Percentiles rank a stretch among this genome's conserved stretches.
Evolutionary conservation across 2,888 invertebrate species (phyloP).

Genomic region (Schizotus pectinicornis): DNA sequence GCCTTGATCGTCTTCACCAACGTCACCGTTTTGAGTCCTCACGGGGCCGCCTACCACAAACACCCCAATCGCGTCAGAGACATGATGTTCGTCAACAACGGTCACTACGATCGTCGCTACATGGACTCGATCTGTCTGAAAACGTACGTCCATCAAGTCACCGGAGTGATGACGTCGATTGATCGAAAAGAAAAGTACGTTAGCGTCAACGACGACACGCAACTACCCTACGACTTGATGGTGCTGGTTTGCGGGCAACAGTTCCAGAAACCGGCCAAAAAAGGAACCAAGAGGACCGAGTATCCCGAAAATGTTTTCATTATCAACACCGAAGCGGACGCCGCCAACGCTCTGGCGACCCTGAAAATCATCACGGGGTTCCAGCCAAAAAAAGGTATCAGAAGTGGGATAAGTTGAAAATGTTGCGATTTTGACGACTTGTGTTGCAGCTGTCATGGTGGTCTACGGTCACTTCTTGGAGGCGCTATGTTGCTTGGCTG

Average conservation of each 20-base stretch:
- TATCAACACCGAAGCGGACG: conserved; percentile 66
- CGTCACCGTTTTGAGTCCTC: conserved; percentile 71
- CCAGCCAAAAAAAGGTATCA: conserved; percentile 12
- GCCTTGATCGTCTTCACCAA: conserved; percentile 64
- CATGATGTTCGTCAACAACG: conserved; percentile 62
- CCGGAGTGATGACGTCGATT: conserved; percentile 61
- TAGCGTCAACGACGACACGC: conserved; percentile 57
- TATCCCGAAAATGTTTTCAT: conserved; percentile 68
- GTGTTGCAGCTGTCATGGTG: conserved; percentile 57
- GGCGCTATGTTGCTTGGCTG: conserved; percentile 70
- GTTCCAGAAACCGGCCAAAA: conserved; percentile 61
- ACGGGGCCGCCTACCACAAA: conserved; percentile 62
- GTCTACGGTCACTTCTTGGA: conserved; percentile 74
- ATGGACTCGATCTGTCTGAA: conserved; percentile 64
- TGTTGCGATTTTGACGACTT: too few species aligned
- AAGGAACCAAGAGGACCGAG: conserved; percentile 48
- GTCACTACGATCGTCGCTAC: conserved; percentile 63
- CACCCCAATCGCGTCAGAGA: conserved; percentile 52
- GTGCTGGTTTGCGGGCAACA: conserved; percentile 66
- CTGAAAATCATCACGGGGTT: conserved; percentile 39
- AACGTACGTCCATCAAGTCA: conserved; percentile 71
- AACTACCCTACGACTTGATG: conserved; percentile 63
- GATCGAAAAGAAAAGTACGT: conserved; percentile 64
- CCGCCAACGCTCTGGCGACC: conserved; percentile 58
- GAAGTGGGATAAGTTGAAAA: too few species aligned